phyloP scores from a whole-genome alignment of 2,797 vertebrate species.

The Argya squamiceps region DNA sequence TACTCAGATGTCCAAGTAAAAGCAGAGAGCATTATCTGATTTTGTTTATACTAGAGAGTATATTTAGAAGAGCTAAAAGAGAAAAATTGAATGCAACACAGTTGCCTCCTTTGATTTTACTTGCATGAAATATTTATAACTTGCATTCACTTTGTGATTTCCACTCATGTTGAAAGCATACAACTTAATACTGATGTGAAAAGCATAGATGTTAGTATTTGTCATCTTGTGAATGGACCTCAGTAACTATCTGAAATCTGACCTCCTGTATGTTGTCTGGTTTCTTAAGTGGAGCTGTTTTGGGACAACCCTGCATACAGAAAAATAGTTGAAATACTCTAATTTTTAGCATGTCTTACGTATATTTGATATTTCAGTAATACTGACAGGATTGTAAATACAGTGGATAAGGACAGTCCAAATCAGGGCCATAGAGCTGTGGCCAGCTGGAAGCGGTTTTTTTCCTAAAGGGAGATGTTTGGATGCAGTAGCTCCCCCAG shows the following conservation, averaged over 20 bases:
- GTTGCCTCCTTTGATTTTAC: conserved; percentile 18
- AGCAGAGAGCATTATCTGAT: not conserved
- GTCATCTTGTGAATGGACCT: not conserved
- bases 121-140: conserved; percentile 36
- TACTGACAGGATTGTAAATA: not conserved
- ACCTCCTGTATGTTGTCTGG: not conserved
- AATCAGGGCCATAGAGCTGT: not conserved
- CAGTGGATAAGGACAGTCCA: not conserved
- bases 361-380: not conserved
- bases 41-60: not conserved
- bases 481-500: not conserved
- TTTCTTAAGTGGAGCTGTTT: not conserved
- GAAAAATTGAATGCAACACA: not conserved
- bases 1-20: not conserved
- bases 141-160: conserved; percentile 16
- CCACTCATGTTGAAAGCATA: not conserved
- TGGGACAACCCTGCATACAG: not conserved
- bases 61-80: not conserved
- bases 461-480: not conserved
- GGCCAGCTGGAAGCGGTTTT: not conserved
- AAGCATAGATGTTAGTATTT: not conserved
- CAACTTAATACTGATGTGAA: not conserved
- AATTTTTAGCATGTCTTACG: not conserved
- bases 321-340: not conserved
- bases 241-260: not conserved